Evolutionary conservation across 2,888 invertebrate species (phyloP).

Genomic region (Phaedon cochleariae): DNA sequence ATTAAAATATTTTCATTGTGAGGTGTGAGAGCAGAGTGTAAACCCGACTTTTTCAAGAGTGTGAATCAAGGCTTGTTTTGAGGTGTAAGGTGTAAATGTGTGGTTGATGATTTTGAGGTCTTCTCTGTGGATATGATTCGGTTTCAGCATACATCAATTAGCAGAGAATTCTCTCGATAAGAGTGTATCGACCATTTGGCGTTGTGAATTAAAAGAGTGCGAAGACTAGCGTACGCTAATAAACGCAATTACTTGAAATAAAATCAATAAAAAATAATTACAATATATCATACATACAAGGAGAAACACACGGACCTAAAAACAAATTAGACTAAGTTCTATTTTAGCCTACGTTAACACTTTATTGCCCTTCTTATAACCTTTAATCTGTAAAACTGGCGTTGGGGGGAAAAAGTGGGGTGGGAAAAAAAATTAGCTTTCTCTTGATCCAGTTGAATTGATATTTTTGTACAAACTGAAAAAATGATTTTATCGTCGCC

Average conservation of each 20-base stretch:
- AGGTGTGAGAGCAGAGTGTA: too few relatives aligned
- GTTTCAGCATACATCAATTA: too few relatives aligned
- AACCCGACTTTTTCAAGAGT: too few relatives aligned
- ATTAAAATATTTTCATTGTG: too few relatives aligned
- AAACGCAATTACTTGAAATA: constrained; percentile 44
- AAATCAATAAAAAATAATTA: constrained; percentile 49
- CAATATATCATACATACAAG: constrained; percentile 51
- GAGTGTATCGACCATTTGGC: constrained; percentile 43
- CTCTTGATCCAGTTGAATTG: neutral
- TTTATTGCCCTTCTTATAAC: constrained; percentile 56
- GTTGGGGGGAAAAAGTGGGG: constrained; percentile 16
- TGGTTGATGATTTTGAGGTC: too few relatives aligned
- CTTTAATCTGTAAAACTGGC: constrained; percentile 38
- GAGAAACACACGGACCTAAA: constrained; percentile 54
- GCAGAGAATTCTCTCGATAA: neutral
- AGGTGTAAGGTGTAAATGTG: too few relatives aligned
- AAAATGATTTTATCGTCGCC: constrained; percentile 45
- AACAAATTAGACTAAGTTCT: constrained; percentile 54
- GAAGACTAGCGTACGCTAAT: constrained; percentile 46
- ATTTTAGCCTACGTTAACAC: constrained; percentile 54
- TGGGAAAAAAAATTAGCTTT: neutral
- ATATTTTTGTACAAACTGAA: constrained; percentile 20
- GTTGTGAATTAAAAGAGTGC: constrained; percentile 47
- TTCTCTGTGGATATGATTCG: too few relatives aligned
- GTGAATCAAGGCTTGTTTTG: too few relatives aligned